These are phyloP conservation scores for Episyrphus balteatus DNA, from an alignment of 1,140 invertebrate species.

Conservation along the genomic window DNA sequence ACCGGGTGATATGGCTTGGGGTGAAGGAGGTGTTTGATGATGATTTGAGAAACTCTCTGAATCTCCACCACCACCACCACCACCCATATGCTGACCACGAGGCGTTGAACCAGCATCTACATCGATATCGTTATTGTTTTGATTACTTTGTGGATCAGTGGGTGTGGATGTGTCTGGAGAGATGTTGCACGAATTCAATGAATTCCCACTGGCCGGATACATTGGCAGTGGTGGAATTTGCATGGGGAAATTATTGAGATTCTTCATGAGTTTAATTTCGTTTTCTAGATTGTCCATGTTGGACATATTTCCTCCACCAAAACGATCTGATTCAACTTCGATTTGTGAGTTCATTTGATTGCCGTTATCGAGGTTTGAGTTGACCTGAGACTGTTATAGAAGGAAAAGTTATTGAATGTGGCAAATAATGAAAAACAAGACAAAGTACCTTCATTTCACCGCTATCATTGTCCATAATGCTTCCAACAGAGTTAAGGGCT, in stretches of 20 bases:
- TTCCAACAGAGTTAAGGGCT: conserved; percentile 35
- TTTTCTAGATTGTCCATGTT: conserved; percentile 32
- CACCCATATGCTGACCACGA: conserved; percentile 18
- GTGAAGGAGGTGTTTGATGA: conserved; percentile 31
- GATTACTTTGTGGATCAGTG: conserved; percentile 32
- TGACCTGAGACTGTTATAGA: too few species aligned
- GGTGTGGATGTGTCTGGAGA: conserved; percentile 30
- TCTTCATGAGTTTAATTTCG: conserved; percentile 37
- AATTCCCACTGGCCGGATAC: conserved; percentile 18
- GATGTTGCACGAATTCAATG: conserved; percentile 26
- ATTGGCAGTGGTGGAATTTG: conserved; percentile 34
- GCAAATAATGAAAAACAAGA: neutral
- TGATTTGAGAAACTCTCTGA: conserved; percentile 30
- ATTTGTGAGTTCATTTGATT: conserved; percentile 33
- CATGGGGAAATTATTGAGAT: conserved; percentile 33
- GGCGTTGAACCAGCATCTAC: conserved; percentile 34
- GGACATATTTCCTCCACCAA: conserved; percentile 12
- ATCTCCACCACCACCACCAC: conserved; percentile 11
- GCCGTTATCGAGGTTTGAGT: conserved; percentile 26
- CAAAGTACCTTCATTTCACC: conserved; percentile 25
- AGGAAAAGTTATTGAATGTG: too few species aligned
- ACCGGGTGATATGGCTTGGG: conserved; percentile 32
- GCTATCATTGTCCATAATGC: conserved; percentile 36
- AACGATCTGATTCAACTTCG: conserved; percentile 23
- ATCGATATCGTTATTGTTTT: conserved; percentile 35